Base-by-base conservation (phyloP, 2,113 vertebrate genomes). In the Myrmecophaga tridactyla region DNA sequence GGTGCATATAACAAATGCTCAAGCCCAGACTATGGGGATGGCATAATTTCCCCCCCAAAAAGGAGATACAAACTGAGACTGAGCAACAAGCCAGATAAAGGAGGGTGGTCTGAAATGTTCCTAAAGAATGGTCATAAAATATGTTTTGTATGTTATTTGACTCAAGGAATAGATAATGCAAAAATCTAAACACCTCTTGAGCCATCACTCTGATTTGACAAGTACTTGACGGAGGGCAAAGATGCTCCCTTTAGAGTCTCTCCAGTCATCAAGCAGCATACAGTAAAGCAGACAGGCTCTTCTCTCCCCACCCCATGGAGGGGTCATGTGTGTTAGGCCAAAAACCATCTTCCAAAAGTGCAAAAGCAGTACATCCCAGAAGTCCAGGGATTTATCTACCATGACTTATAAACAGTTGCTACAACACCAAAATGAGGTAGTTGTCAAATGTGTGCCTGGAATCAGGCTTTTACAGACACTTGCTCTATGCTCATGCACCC, bases 341-440 rank as follows among this genome's bases (percentile, higher is more conserved):
- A 89, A 92, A 90, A 11, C 39, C 46, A 29, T 89, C 43, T 95
- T 90, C 72, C 39, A 58, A n/a, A 56, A 46, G 23, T 70, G 43
- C 72, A 72, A 72, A 34, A 76, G 77, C 23, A 70, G 36, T 83
- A 27, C 63, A 58, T 56, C 36, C 63, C 29, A 12, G 73, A 13
- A 70, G 36, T 56, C 78, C 23, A 6, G 78, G 43, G 88, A 82
- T 75, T 70, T 34, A 53, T 51, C 92, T 67, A 41, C 2, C 23
- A 25, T 88, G n/a, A 29, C 53, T 76, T 56, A 76, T 62, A 48
- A 91, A 76, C 58, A 56, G 83, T 94, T 93, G 87, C 88, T 60
- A 86, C 65, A 58, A 86, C 67, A 72, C 94, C 86, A 51, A 70
- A 56, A 81, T 63, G 91, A 83, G 39, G 78, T 78, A 27, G 41